phyloP scores from a whole-genome alignment of 2,113 vertebrate genomes.

The Galbula dea region DNA sequence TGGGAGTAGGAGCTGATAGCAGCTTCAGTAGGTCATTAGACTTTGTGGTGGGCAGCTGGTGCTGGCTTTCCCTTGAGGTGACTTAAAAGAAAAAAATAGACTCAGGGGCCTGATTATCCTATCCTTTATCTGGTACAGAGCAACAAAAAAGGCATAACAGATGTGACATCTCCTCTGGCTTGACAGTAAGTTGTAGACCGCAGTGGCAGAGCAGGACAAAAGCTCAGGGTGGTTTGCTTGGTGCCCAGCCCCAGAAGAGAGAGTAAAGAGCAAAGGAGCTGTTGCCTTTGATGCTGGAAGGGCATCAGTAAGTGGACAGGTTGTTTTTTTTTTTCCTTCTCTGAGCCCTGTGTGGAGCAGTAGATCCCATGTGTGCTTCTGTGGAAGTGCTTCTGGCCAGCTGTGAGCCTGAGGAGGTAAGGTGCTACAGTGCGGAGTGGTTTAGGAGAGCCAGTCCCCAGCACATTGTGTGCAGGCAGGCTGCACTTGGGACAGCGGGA shows the following conservation, averaged over 20 bases:
- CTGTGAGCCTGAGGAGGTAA: not conserved
- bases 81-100: not conserved
- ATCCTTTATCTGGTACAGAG: not conserved
- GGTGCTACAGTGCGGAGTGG: not conserved
- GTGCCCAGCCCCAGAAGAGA: not conserved
- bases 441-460: not conserved
- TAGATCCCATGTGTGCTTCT: not conserved
- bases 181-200: not conserved
- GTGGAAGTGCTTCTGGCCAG: not conserved
- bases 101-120: not conserved
- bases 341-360: not conserved
- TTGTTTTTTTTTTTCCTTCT: not conserved
- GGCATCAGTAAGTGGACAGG: not conserved
- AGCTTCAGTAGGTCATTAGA: slow-evolving; percentile 4
- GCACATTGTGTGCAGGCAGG: fast-evolving
- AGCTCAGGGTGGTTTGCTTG: not conserved
- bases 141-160: not conserved
- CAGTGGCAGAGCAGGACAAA: not conserved
- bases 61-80: slow-evolving; percentile 5
- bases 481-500: too few relatives aligned
- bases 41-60: slow-evolving; percentile 16
- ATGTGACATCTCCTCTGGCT: not conserved
- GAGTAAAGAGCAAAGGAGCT: not conserved
- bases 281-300: not conserved
- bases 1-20: not conserved